Evolutionary conservation across 2,888 invertebrate species (phyloP).

Genomic region (Amphipyra tragopoginis): DNA sequence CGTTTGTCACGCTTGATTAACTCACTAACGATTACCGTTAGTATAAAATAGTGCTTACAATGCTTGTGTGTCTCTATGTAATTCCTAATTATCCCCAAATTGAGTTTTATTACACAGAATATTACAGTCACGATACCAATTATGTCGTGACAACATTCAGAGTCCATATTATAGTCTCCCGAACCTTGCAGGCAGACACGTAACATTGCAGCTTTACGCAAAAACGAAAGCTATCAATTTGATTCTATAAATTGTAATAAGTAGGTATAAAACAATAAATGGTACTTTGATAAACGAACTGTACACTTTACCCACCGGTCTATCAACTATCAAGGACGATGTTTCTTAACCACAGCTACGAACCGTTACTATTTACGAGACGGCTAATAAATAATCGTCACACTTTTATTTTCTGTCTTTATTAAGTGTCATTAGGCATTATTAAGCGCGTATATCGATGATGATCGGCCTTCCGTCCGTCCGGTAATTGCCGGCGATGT

Average conservation of each 20-base stretch:
- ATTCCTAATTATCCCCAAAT: conserved; percentile 22
- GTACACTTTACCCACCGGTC: conserved; percentile 27
- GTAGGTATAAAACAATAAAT: conserved; percentile 25
- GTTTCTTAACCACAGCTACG: conserved; percentile 48
- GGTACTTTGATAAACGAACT: conserved; percentile 25
- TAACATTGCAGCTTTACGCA: conserved; percentile 1
- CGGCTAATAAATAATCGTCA: conserved; percentile 83
- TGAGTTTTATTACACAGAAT: conserved; percentile 3
- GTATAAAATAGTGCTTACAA: conserved; percentile 10
- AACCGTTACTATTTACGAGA: conserved; percentile 72
- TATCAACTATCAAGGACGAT: conserved; percentile 47
- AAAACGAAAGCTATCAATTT: conserved; percentile 23
- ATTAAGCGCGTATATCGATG: conserved; percentile 88
- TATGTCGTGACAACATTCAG: conserved; percentile 2
- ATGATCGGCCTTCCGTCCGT: conserved; percentile 88
- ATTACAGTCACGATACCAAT: conserved; percentile 6
- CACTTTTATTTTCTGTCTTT: conserved; percentile 88
- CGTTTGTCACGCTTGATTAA: conserved; percentile 33
- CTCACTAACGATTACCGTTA: conserved; percentile 13
- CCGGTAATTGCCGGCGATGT: conserved; percentile 86
- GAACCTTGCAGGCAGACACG: neutral
- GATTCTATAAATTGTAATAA: conserved; percentile 12
- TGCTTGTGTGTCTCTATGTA: conserved; percentile 12
- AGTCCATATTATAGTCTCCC: neutral
- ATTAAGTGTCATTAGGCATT: conserved; percentile 89